A percentile compares a stretch with the other conserved stretches of the same genome.
These are phyloP conservation scores for Ochlodes sylvanus DNA, from an alignment of 2,888 invertebrate genomes.

Conservation along the genomic window DNA sequence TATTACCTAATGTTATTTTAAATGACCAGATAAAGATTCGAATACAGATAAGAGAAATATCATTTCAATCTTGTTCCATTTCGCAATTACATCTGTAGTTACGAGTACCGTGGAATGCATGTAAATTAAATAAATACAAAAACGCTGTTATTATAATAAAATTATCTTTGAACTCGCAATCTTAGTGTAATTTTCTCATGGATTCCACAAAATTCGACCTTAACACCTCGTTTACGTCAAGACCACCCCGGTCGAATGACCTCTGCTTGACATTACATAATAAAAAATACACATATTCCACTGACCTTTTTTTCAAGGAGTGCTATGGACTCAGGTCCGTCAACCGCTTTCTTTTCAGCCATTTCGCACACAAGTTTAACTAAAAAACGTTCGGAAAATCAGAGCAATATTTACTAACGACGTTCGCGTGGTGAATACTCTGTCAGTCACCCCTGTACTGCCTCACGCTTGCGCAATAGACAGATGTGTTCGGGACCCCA, in stretches of 20 bases:
- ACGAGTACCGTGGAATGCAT: not conserved
- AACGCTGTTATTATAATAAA: not conserved
- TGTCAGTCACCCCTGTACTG: slow-evolving; percentile 52
- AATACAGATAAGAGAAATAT: too few species aligned
- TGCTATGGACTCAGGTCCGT: slow-evolving; percentile 68
- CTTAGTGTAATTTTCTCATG: slow-evolving; percentile 20
- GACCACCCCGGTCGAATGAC: slow-evolving; percentile 56
- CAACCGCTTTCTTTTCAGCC: slow-evolving; percentile 55
- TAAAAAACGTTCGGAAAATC: slow-evolving; percentile 22
- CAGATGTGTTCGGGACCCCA: slow-evolving; percentile 56
- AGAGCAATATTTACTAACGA: slow-evolving; percentile 43
- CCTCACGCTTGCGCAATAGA: slow-evolving; percentile 58
- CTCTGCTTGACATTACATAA: slow-evolving; percentile 67
- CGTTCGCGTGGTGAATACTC: slow-evolving; percentile 43
- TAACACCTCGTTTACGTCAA: slow-evolving; percentile 31
- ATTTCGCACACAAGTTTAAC: slow-evolving; percentile 51
- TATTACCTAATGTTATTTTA: too few species aligned
- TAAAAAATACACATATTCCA: slow-evolving; percentile 31
- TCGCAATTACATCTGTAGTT: not conserved
- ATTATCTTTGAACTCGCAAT: slow-evolving; percentile 15
- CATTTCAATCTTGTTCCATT: not conserved
- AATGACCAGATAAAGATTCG: too few species aligned
- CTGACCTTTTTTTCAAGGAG: slow-evolving; percentile 76
- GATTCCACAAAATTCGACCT: slow-evolving; percentile 24
- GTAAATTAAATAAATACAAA: not conserved